Conservation (phyloP, 2,797 vertebrate species). For the Clarias pachynema region DNA sequence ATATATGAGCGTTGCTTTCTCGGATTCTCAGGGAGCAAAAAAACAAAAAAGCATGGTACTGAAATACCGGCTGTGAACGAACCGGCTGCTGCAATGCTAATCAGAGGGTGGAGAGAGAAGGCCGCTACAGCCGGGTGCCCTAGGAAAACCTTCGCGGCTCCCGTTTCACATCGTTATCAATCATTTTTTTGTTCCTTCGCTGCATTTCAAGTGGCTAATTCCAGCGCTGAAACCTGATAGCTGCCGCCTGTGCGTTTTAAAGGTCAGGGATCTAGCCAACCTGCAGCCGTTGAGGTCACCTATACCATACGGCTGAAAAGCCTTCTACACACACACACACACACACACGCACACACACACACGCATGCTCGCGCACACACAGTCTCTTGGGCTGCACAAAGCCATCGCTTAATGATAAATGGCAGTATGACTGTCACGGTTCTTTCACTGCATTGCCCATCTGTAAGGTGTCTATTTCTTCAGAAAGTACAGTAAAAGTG, state of each 20-base stretch:
- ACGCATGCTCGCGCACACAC: not conserved
- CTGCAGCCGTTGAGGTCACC: constrained; percentile 59
- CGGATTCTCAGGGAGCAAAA: constrained; percentile 66
- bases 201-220: constrained; percentile 67
- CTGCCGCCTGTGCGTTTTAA: constrained; percentile 59
- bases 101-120: constrained; percentile 56
- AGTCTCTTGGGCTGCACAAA: constrained; percentile 8
- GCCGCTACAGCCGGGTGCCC: constrained; percentile 45
- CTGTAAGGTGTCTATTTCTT: constrained; percentile 41
- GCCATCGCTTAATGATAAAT: constrained; percentile 32
- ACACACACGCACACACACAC: constrained; percentile 50
- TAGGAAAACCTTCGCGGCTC: constrained; percentile 61
- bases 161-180: constrained; percentile 77
- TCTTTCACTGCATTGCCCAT: constrained; percentile 6
- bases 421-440: constrained; percentile 1
- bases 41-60: constrained; percentile 61
- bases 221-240: constrained; percentile 68
- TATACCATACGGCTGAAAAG: constrained; percentile 52
- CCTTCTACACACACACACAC: constrained; percentile 46
- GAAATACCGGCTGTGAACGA: constrained; percentile 69
- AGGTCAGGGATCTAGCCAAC: constrained; percentile 64
- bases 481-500: constrained; percentile 66
- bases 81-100: constrained; percentile 71
- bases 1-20: constrained; percentile 75
- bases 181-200: constrained; percentile 76